Base-by-base conservation (phyloP, 2,113 vertebrate genomes). In the Xenus cinereus region DNA sequence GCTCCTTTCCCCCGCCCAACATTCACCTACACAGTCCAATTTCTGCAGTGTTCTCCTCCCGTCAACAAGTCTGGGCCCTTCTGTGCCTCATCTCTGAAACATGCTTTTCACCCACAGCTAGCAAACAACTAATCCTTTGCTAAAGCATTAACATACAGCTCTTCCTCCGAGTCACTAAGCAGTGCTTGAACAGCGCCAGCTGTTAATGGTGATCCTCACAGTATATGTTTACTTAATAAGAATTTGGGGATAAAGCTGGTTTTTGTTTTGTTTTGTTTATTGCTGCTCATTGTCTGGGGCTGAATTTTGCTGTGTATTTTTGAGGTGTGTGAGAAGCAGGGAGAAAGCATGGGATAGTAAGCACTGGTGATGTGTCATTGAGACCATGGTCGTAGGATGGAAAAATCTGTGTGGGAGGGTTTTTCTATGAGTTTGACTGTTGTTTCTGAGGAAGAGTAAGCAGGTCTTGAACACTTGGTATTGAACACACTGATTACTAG, bases 21-120 rank as follows among this genome's bases (percentile, higher is more conserved):
- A 4, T 37, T 93, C 69, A 90, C 88, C 92, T 93, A 87, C 90
- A 89, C 83, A 92, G 59, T 60, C 76, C 86, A 79, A 78, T 93
- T 92, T 69, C 66, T 93, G 69, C 57, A 91, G n/a, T 45, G 14
- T 87, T 66, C 50, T 92, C 69, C 53, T 93, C 86, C 60, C 77
- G 10, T 89, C 53, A 43, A 75, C 60, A 82, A 84, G 73, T 92
- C 69, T 89, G 73, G 73, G 86, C 92, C 69, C 28, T 90, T 93
- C 84, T 90, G 62, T 78, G 86, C 50, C 48, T 84, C 6, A 6
- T 87, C 90, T 90, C 79, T 87, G 80, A 84, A 94, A 77, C 57
- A 62, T 24, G 80, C 67, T 89, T 81, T 75, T 92, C 80, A 84
- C 76, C 83, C 69, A 84, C 68, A 75, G 53, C 66, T 51, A 63